Evolutionary conservation across 1,140 invertebrate genomes (phyloP).

Genomic region (Planococcus citri): DNA sequence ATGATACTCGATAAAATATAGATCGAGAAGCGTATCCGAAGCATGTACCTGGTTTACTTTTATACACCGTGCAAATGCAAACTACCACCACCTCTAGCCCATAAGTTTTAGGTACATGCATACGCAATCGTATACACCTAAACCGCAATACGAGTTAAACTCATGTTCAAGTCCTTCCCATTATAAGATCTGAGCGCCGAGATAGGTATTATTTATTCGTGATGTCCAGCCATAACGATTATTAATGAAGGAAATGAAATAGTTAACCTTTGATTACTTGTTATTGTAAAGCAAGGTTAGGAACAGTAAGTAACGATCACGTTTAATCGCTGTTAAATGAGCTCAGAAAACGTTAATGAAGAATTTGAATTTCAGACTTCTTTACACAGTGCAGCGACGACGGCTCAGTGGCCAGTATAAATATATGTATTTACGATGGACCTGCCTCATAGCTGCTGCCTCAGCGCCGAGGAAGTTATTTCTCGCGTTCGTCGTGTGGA

Average conservation of each 20-base stretch:
- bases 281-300: slow-evolving; percentile 6
- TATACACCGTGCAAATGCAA: too few relatives aligned
- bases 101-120: neutral
- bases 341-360: neutral
- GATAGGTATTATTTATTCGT: slow-evolving; percentile 17
- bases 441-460: too few relatives aligned
- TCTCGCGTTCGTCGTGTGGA: too few relatives aligned
- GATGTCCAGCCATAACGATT: slow-evolving; percentile 20
- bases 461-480: neutral
- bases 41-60: too few relatives aligned
- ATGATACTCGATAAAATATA: neutral
- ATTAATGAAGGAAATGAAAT: slow-evolving; percentile 20
- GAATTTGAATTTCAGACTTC: slow-evolving; percentile 1
- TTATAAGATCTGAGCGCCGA: neutral
- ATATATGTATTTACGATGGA: neutral
- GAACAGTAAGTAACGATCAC: neutral
- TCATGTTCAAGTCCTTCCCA: neutral
- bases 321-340: slow-evolving; percentile 7
- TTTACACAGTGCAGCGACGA: neutral
- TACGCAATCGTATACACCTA: neutral
- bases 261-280: slow-evolving; percentile 15
- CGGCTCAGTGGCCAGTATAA: too few relatives aligned
- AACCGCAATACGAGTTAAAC: neutral
- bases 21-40: neutral
- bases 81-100: too few relatives aligned